Conservation (phyloP, 1,140 invertebrate genomes). For the Lepidurus arcticus region DNA sequence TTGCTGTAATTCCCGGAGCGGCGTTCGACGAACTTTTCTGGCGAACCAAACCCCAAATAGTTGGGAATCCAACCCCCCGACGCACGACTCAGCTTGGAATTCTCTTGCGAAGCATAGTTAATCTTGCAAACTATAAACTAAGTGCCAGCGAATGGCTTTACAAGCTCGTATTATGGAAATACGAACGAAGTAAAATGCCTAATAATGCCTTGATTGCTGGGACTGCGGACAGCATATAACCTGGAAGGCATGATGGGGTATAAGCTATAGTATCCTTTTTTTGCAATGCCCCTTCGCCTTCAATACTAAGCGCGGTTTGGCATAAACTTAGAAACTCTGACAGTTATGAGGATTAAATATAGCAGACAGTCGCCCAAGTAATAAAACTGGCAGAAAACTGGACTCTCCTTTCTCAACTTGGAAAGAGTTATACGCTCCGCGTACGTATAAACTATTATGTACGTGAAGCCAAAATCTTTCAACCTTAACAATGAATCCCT, state of each 20-base stretch:
- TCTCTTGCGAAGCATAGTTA: background rate
- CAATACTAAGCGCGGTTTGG: background rate
- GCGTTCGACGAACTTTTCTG: background rate
- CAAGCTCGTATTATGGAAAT: background rate
- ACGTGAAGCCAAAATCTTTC: no score
- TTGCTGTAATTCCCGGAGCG: no score
- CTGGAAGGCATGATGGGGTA: background rate
- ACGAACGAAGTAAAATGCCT: background rate
- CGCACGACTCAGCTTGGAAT: background rate
- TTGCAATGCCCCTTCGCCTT: background rate
- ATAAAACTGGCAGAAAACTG: conserved; percentile 12
- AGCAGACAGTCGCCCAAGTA: background rate
- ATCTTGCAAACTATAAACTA: background rate
- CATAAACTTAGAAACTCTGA: background rate
- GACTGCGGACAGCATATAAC: background rate
- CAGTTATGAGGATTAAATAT: conserved; percentile 20
- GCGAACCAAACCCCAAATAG: background rate
- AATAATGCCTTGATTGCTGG: background rate
- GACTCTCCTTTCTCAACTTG: background rate
- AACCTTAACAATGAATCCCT: background rate
- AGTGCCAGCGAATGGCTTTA: background rate
- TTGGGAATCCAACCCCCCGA: background rate
- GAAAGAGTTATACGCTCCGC: background rate
- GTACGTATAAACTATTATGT: no score
- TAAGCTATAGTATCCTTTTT: no score